Evolutionary conservation across 2,113 vertebrate species (phyloP), one percentile per base, ranked within the genome.

Genomic region (Cervus canadensis): DNA sequence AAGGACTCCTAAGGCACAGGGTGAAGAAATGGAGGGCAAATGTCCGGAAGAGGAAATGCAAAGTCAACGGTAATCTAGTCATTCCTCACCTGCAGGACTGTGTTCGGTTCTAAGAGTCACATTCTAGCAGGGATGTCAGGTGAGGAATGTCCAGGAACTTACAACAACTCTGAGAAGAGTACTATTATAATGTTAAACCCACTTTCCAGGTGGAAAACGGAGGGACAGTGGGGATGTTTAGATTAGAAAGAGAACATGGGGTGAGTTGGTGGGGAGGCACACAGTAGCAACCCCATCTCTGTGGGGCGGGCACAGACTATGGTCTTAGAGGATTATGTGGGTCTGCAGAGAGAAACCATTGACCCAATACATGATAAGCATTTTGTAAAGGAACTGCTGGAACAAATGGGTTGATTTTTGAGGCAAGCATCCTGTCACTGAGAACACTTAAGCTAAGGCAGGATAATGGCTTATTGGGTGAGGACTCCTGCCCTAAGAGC

Each of bases 371-470:
- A 48, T 48, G 14, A 85, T 52, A 93, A 85, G 40, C 50, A 87
- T 2, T n/a, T 93, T 62, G 17, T 89, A 30, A 83, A 82, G 33
- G 82, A 64, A 93, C 86, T 87, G 89, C n/a, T 16, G 59, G 50
- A 87, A 92, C 40, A 78, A 95, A 64, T 28, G 30, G 23, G 33
- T 36, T 67, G 56, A 88, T 36, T 87, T 86, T n/a, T 48, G 67
- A 87, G 30, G 56, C 28, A 52, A 87, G 52, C 17, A 81, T 21
- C 57, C 91, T 71, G 45, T 88, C 48, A 76, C 10, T 28, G 30
- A 50, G 85, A 87, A 95, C 48, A 56, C 33, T 48, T 83, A 93
- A 87, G 56, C 50, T 87, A 96, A 97, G 36, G 40, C 74, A 89
- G 14, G 28, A 52, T 48, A 16, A 26, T 2, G 25, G 60, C n/a